A percentile compares a stretch with the other conserved stretches of the same genome.
These are phyloP conservation scores for Stichodactyla mertensii DNA, from an alignment of 64 coral and sea anemone species.

Conservation along the genomic window DNA sequence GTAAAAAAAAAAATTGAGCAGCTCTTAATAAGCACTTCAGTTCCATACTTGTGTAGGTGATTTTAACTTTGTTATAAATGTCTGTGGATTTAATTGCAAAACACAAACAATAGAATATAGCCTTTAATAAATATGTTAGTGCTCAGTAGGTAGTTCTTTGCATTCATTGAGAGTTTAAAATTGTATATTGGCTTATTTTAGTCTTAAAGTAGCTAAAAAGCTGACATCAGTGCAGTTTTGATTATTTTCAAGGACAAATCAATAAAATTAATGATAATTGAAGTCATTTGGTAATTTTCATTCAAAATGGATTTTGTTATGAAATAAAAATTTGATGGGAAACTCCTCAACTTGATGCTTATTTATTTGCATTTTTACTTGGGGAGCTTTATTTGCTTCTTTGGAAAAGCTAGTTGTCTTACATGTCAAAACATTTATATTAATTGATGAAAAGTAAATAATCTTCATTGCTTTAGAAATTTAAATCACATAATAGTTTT, in stretches of 20 bases:
- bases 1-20: slow-evolving; percentile 2
- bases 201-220: background rate
- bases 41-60: background rate
- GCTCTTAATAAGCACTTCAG: background rate
- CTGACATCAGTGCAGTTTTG: background rate
- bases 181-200: background rate
- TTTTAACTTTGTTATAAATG: background rate
- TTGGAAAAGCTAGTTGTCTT: background rate
- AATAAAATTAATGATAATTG: background rate
- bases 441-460: background rate
- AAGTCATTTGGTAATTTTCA: background rate
- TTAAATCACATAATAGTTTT: background rate
- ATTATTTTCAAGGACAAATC: background rate
- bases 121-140: background rate
- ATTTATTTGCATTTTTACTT: background rate
- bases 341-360: background rate
- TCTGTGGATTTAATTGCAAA: background rate
- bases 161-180: background rate
- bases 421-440: background rate
- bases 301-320: background rate
- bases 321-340: background rate
- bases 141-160: background rate
- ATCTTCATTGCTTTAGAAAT: background rate
- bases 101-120: background rate
- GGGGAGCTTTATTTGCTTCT: background rate